These are phyloP conservation scores for Hypomecis atomaria DNA, from an alignment of 2,888 invertebrate species.

Conservation along the genomic window DNA sequence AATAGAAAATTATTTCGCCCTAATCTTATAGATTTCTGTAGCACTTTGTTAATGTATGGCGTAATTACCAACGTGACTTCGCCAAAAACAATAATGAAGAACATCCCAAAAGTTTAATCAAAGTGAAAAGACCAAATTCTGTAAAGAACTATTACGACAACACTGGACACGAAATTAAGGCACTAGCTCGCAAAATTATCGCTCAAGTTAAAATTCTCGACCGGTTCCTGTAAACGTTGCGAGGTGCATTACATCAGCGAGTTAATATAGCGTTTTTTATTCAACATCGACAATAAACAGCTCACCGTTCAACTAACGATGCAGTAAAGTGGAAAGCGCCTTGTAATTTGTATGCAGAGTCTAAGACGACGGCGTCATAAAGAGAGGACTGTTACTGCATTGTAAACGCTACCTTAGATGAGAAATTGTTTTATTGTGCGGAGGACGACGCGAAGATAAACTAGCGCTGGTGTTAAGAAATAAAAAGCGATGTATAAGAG, in stretches of 20 bases:
- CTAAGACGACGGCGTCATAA: constrained; percentile 65
- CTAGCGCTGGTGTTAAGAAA: constrained; percentile 24
- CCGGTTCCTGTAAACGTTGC: constrained; percentile 18
- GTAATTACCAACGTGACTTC: too few species aligned
- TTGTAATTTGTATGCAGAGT: constrained; percentile 72
- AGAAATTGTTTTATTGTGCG: constrained; percentile 63
- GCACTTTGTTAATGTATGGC: too few species aligned
- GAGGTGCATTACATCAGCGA: constrained; percentile 25
- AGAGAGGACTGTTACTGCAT: constrained; percentile 67
- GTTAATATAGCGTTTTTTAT: constrained; percentile 30
- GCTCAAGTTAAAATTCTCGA: constrained; percentile 17
- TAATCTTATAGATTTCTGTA: too few species aligned
- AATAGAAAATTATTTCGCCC: too few species aligned
- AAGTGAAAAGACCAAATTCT: too few species aligned
- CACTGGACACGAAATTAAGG: background rate
- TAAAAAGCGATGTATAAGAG: background rate
- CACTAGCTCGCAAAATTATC: background rate
- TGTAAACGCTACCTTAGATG: constrained; percentile 59
- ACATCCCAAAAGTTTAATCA: too few species aligned
- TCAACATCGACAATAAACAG: constrained; percentile 40
- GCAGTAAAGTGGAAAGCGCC: constrained; percentile 70
- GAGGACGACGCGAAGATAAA: constrained; percentile 45
- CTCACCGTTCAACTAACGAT: constrained; percentile 61
- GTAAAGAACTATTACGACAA: background rate
- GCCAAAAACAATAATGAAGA: too few species aligned